Percentiles rank a stretch among this genome's conserved stretches.
phyloP scores from a whole-genome alignment of 2,888 invertebrate species.

The Tetragonisca angustula region DNA sequence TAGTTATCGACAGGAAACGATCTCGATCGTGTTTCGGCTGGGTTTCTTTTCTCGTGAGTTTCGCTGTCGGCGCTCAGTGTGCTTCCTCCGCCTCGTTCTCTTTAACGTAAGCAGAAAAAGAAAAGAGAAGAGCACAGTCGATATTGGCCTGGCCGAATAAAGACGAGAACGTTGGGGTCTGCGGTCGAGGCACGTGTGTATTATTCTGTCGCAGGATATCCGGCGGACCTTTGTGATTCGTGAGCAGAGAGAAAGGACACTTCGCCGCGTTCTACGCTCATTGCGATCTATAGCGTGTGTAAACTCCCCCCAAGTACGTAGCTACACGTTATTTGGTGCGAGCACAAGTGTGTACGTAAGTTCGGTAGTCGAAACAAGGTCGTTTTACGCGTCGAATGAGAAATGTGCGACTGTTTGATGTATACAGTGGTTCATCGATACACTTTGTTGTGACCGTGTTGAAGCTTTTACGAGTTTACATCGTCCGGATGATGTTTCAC shows the following conservation, averaged over 20 bases:
- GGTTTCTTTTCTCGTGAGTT: background rate
- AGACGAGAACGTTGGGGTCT: background rate
- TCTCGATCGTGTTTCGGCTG: slow-evolving; percentile 19
- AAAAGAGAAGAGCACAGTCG: background rate
- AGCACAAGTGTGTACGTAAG: background rate
- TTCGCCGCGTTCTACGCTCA: background rate
- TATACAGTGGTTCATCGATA: slow-evolving; percentile 6
- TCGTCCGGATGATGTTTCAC: slow-evolving; percentile 12
- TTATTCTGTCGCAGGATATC: slow-evolving; percentile 17
- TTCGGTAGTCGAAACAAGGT: slow-evolving; percentile 6
- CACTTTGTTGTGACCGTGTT: background rate
- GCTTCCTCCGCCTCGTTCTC: background rate
- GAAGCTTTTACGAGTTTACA: background rate
- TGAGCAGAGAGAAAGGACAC: slow-evolving; percentile 12
- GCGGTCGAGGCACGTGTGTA: background rate
- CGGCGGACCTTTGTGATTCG: background rate
- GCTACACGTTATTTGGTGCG: background rate
- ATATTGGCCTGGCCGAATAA: background rate
- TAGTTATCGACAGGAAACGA: slow-evolving; percentile 7
- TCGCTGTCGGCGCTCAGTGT: background rate
- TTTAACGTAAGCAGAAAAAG: background rate
- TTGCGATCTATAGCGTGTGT: background rate
- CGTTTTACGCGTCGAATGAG: background rate
- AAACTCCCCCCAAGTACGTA: background rate
- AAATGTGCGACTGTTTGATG: background rate